Evolutionary conservation across 1,140 invertebrate genomes (phyloP), one percentile per base, ranked within the genome.

Genomic region (Zaprionus inermis): DNA sequence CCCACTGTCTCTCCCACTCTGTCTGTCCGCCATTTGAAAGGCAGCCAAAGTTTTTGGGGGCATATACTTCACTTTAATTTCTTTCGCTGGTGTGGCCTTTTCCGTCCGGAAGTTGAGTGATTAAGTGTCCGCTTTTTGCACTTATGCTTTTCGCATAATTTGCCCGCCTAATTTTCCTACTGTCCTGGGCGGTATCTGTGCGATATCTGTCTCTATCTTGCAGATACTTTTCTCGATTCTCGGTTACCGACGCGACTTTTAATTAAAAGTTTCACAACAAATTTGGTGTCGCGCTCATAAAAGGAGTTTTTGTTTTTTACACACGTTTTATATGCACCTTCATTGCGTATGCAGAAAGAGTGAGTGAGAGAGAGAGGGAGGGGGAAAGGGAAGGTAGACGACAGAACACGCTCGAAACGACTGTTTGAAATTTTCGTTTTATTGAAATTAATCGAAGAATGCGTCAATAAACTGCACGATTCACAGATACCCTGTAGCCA

Each of bases 371-470:
- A 30, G 24, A 46, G 5, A 22, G 44, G 18, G 24, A 36, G 30
- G 32, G 41, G 28, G 9, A 46, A 24, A 24, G 2, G 46, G 36
- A 58, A 20, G n/a, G n/a, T n/a, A n/a, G n/a, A n/a, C n/a, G n/a
- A n/a, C n/a, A n/a, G 38, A 60, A 72, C n/a, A 52, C 20, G 51
- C 20, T n/a, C n/a, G 52, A 11, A 67, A 36, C 2, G 56, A 51
- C 65, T 63, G 57, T 72, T 69, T 69, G 60, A 72, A 88, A 82
- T 67, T 72, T 88, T 71, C 66, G 66, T 89, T 86, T 80, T 89
- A 86, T 86, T 86, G 83, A 89, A 86, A 86, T 86, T 83, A 86
- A 89, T 89, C 83, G 83, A 86, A 89, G 72, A 65, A 79, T 79
- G 73, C 30, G 59, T 32, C 44, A 18, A 49, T 18, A 6, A 22